Evolutionary conservation across 2,888 invertebrate genomes (phyloP), one percentile per base, ranked within the genome.

Genomic region (Arrhopalites spinosus): DNA sequence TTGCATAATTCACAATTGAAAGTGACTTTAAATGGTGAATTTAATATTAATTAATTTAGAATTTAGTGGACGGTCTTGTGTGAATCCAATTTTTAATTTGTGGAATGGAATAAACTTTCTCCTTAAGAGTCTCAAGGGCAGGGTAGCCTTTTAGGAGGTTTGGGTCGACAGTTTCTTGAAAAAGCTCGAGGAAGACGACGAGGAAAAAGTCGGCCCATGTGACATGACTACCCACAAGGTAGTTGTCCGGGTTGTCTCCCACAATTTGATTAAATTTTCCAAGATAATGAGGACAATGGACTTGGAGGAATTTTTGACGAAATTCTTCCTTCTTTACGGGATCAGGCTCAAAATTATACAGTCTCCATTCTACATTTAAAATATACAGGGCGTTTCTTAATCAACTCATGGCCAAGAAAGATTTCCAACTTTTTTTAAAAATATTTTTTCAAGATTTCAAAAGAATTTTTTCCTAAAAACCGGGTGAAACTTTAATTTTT

Each of bases 201-300:
- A 78, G 50, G 47, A 68, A 79, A 17, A 78, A 74, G 63, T 79
- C 79, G 13, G 77, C 78, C 75, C 75, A 79, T 20, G 74, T 61
- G 2, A 72, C 36, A 20, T 66, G 64, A 8, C 67, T 63, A 2
- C 77, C 75, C n/a, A 77, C 75, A n/a, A 78, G 30, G 23, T 25
- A 79, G 13, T 69, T 68, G 36, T 77, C 78, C 5, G 76, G 78
- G 61, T 76, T 78, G 0, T 63, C 61, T 11, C 50, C 73, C 17
- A 78, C 68, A 56, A 77, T 59, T 47, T 73, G 56, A 56, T 75
- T 72, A 27, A 78, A 77, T 61, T 72, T 78, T n/a, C n/a, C 20
- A 68, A 79, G 63, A 29, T 73, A 79, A 23, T 27, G 3, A 0
- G 79, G 77, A 23, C 75, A 72, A 29, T 50, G 43, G 17, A 64